Evolutionary conservation across 1,140 invertebrate genomes (phyloP), one percentile per base, ranked within the genome.

Genomic region (Cotesia chilonis): DNA sequence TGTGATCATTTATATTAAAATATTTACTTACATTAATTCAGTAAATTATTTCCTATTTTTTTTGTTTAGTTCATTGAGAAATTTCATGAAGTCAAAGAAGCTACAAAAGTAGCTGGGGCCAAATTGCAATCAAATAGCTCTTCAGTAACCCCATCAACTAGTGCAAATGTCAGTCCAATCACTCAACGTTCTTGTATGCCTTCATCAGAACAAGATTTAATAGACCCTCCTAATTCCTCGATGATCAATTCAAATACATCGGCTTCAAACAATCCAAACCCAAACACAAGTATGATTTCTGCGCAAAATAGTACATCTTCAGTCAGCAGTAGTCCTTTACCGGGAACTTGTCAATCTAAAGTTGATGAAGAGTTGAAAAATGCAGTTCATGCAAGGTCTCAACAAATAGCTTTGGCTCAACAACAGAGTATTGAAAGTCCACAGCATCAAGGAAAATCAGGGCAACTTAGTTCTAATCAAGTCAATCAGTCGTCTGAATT

Each of bases 51-150:
- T 28, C 3, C 28, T 1, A 59, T 41, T 68, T n/a, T 76, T 28
- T 74, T 73, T 68, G 38, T 80, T 70, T 57, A 97, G 96, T 99
- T 99, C 87, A 97, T 98, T 78, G 97, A 99, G 85, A 98, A 99
- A 84, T 99, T 99, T 86, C 96, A 98, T 89, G 97, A 99, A 88
- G 95, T 99, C 14, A 98, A 98, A 87, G 96, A 98, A 87, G 94
- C 95, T 36, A 96, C 95, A 4, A 90, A 92, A 79, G 90, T 90
- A 80, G 91, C 91, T 36, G 89, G 89, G 74, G 90, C 88, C 64
- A 91, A 91, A 82, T 88, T 90, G 70, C 90, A 91, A 60, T 89
- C 91, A 41, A 94, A 94, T 84, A 92, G 92, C 57, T 91, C 92
- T 55, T 92, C 92, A 4, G 92, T 92, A 20, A 94, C 94, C 57